Evolutionary conservation across 2,113 vertebrate genomes (phyloP).

Genomic region (Lagenorhynchus albirostris): DNA sequence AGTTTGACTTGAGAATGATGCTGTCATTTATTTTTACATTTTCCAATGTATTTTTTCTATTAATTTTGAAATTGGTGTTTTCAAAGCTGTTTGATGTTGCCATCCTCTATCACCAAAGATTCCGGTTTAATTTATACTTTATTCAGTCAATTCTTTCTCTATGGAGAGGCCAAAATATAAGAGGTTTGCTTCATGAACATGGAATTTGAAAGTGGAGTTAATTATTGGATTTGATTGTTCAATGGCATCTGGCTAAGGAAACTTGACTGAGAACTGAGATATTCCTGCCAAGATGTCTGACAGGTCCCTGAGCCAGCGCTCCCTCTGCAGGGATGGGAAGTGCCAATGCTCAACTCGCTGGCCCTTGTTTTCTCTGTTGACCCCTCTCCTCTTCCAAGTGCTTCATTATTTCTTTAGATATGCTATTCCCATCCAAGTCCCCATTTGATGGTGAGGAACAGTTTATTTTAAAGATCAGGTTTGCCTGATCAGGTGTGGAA

Average conservation of each 20-base stretch:
- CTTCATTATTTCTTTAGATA: not conserved
- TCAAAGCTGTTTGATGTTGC: not conserved
- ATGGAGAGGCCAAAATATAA: not conserved
- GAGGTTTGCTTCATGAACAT: conserved; percentile 12
- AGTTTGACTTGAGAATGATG: not conserved
- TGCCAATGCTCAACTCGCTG: not conserved
- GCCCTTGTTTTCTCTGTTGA: not conserved
- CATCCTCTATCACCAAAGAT: not conserved
- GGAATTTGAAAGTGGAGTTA: conserved; percentile 30
- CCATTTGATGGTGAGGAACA: not conserved
- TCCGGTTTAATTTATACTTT: not conserved
- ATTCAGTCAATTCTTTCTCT: not conserved
- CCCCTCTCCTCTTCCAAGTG: not conserved
- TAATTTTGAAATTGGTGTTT: not conserved
- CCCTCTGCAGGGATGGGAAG: not conserved
- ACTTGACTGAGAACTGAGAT: not conserved
- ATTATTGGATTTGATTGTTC: conserved; percentile 8
- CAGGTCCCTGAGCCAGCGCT: not conserved
- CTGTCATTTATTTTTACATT: not conserved
- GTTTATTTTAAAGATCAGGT: conserved; percentile 6
- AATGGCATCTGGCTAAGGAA: conserved; percentile 7
- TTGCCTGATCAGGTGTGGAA: not conserved
- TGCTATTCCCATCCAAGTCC: not conserved
- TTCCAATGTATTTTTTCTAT: not conserved
- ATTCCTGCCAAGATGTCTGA: not conserved